A percentile compares a stretch with the other conserved stretches of the same genome.
These are phyloP conservation scores for Stenotaenia linearis DNA, from an alignment of 2,888 invertebrate species.

Conservation along the genomic window DNA sequence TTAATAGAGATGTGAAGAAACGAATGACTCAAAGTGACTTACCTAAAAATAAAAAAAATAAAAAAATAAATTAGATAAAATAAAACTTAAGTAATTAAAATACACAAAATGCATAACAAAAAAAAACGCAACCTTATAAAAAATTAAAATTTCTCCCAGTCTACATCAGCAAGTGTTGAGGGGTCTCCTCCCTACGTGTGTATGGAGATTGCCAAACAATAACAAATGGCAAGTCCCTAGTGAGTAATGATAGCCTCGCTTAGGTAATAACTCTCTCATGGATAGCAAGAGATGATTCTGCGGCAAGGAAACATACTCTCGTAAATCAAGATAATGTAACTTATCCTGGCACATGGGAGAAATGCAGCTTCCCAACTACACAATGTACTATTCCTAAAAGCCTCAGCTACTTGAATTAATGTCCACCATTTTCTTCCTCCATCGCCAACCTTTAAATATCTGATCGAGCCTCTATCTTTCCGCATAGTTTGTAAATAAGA, in stretches of 20 bases:
- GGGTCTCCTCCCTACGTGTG: neutral
- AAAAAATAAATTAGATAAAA: no score
- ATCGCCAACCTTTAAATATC: neutral
- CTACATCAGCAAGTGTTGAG: neutral
- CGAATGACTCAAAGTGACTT: neutral
- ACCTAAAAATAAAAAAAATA: neutral
- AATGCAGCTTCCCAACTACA: neutral
- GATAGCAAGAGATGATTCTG: conserved; percentile 9
- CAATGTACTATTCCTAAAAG: conserved; percentile 1
- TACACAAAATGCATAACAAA: neutral
- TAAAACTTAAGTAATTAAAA: neutral
- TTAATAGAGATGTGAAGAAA: neutral
- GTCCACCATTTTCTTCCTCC: neutral
- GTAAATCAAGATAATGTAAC: conserved; percentile 9
- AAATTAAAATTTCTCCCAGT: neutral
- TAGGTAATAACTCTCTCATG: conserved; percentile 5
- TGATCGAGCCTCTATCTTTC: neutral
- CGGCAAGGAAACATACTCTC: conserved; percentile 4
- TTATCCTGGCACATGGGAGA: conserved; percentile 5
- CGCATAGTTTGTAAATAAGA: neutral
- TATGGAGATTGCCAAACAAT: conserved; percentile 5
- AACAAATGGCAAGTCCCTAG: conserved; percentile 4
- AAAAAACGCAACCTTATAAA: neutral
- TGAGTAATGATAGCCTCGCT: conserved; percentile 9
- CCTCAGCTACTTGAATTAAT: conserved; percentile 4